A percentile compares a stretch with the other conserved stretches of the same genome.
phyloP scores from a whole-genome alignment of 2,113 vertebrate genomes.

The Dolichallabes microphthalmus region DNA sequence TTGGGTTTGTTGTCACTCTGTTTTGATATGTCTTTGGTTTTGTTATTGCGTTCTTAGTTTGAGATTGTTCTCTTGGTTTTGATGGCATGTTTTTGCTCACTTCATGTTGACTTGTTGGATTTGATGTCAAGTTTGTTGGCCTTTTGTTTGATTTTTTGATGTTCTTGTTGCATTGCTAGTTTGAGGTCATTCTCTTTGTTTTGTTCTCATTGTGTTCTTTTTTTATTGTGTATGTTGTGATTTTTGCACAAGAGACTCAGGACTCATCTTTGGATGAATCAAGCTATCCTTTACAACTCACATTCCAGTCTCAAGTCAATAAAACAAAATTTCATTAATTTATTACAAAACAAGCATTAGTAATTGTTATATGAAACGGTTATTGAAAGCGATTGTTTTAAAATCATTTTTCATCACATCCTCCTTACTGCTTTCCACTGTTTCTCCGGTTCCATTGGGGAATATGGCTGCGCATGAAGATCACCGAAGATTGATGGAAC shows the following conservation, averaged over 20 bases:
- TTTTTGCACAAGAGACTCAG: neutral
- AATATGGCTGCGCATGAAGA: neutral
- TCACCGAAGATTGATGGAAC: neutral
- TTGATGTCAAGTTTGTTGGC: neutral
- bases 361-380: neutral
- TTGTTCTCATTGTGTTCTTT: too few species aligned
- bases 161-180: too few species aligned
- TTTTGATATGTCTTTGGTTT: neutral
- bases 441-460: neutral
- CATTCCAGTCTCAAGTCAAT: neutral
- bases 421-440: neutral
- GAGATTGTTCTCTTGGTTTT: neutral
- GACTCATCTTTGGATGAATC: neutral
- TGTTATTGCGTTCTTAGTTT: neutral
- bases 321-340: neutral
- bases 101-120: neutral
- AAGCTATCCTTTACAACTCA: neutral
- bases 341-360: neutral
- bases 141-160: too few species aligned
- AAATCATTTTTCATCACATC: neutral
- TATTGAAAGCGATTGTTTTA: too few species aligned
- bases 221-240: too few species aligned
- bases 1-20: neutral
- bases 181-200: too few species aligned
- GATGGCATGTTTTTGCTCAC: neutral